Base-by-base conservation (phyloP, 2,797 vertebrate species). In the Bovichtus diacanthus region DNA sequence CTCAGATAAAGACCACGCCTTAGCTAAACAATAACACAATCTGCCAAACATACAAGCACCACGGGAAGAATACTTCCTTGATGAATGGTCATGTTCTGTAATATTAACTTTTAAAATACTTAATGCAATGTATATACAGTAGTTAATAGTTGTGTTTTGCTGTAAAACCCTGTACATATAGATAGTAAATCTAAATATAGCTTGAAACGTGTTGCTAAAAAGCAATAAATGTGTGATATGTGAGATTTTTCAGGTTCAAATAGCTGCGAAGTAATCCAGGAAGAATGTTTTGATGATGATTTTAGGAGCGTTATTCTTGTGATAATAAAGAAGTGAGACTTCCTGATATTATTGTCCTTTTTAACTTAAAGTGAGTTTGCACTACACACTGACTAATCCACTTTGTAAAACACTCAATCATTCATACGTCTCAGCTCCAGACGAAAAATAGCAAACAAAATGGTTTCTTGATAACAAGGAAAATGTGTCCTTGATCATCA, bases 1-100 rank as follows among this genome's bases (percentile, higher is more conserved):
- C 12, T 49, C 9, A 13, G 46, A 60, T 64, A 18, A 69, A 23
- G 64, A 73, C 21, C 29, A 6, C 51, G 21, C 46, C 65, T 66
- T 70, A 16, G 76, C 77, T 68, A 72, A 85, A 85, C 64, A 72
- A 31, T 65, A n/a, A 61, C 19, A 12, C 5, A 29, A 19, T 0
- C 1, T 29, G 29, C 70, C 16, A 70, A 13, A 8, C 18, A 58
- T 19, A 7, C 5, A 23, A 19, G 7, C 6, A 16, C 3, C 9
- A 3, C 3, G 6, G 7, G 6, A 46, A 29, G 47, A 71, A 25
- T 11, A 51, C 19, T 53, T 23, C 15, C 23, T 65, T 31, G 2
- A 41, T 15, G 2, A 47, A 9, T 36, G 4, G 3, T 43, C 1
- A 31, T 5, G 8, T 9, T 31, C 9, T 68, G 38, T 15, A 11